Base-by-base conservation (phyloP, 2,113 vertebrate genomes). In the Syrmaticus mikado region DNA sequence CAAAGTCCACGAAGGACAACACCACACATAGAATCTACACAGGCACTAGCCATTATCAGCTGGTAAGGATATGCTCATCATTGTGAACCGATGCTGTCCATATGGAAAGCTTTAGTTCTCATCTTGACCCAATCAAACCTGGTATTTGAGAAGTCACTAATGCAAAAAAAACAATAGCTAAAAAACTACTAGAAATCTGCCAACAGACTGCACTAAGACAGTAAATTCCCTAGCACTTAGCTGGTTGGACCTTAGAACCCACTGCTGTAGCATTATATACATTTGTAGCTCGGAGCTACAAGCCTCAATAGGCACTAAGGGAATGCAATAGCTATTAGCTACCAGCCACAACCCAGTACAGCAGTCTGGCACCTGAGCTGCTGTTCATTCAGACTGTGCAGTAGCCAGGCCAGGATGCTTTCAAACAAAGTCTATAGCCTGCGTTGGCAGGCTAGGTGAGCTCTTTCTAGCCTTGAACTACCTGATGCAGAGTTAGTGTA, bases 281-380 rank as follows among this genome's bases (percentile, higher is more conserved):
- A 19, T 38, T 38, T 75, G 18, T 48, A 61, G 11, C 46, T 55
- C 72, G 36, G 32, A 57, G 46, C 65, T 68, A 6, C 45, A 79
- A 30, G 74, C 13, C 61, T 19, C 24, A 5, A 8, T 7, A 46
- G 14, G 7, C 34, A 22, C 11, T 13, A 24, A 24, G 1, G 0
- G 17, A 24, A 52, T 11, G 30, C 32, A 20, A 12, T 7, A 50
- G 50, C 25, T 27, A 15, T 8, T 8, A 28, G 50, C 36, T 6
- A 7, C 48, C 5, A 1, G 16, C 28, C 52, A 27, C 0, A 0
- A 62, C 32, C 36, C 58, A 45, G 12, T 3, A 3, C 20, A 28
- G 52, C 27, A 74, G 38, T 8, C n/a, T 65, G 32, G 6, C 4
- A 11, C 50, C 13, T 24, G 25, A 27, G 18, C 28, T 61, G 21